Percentiles rank a stretch among this genome's conserved stretches.
These are phyloP conservation scores for Magallana ariakensis DNA, from an alignment of 1,140 invertebrate species.

Conservation along the genomic window DNA sequence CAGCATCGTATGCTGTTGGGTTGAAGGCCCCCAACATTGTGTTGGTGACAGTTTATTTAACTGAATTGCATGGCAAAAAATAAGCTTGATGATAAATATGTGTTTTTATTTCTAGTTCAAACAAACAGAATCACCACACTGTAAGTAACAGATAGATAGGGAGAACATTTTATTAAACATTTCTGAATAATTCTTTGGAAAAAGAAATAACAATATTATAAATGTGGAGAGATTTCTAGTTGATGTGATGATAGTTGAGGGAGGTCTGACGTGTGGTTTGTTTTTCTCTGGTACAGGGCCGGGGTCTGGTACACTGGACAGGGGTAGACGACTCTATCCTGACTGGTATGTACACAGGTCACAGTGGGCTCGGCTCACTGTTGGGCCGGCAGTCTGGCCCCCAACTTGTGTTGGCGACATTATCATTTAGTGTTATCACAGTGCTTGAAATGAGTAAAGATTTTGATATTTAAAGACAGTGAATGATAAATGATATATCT, in stretches of 20 bases:
- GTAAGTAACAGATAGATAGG: not conserved
- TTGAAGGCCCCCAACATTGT: constrained; percentile 22
- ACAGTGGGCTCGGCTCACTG: not conserved
- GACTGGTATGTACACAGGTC: constrained; percentile 12
- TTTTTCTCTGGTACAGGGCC: constrained; percentile 10
- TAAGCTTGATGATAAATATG: not conserved
- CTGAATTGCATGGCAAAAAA: not conserved
- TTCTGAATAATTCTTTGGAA: not conserved
- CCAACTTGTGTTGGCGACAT: constrained; percentile 17
- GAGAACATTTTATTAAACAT: too few relatives aligned
- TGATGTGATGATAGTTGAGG: not conserved
- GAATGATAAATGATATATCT: too few relatives aligned
- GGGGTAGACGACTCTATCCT: not conserved
- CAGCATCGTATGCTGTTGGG: constrained; percentile 41
- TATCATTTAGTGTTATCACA: not conserved
- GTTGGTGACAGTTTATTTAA: constrained; percentile 28
- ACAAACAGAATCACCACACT: not conserved
- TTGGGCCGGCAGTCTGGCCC: constrained; percentile 3
- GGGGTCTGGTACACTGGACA: not conserved
- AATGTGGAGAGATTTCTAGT: not conserved
- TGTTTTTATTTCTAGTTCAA: constrained; percentile 33
- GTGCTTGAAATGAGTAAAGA: too few relatives aligned
- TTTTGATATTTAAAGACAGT: too few relatives aligned
- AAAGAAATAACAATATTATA: not conserved
- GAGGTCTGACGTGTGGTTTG: not conserved